Evolutionary conservation across 2,888 invertebrate genomes (phyloP).

Genomic region (Yponomeuta evonymella): DNA sequence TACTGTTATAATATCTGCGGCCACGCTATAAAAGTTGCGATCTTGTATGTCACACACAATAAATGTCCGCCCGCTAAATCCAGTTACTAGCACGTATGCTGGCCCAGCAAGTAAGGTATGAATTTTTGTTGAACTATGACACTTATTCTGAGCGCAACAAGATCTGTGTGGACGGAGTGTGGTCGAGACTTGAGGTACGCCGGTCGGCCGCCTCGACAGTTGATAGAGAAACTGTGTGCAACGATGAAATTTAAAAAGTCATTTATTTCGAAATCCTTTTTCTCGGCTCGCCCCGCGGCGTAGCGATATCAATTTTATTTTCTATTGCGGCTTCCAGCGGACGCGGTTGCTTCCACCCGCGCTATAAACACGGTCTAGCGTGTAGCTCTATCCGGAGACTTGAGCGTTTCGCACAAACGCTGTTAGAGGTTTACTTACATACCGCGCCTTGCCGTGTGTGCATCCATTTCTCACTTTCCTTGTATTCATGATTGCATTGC

Average conservation of each 20-base stretch:
- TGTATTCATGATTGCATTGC: too few species aligned
- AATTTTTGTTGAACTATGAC: neutral
- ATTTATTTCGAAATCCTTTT: conserved; percentile 76
- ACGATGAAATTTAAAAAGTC: conserved; percentile 77
- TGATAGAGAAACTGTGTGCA: conserved; percentile 76
- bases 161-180: neutral
- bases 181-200: conserved; percentile 61
- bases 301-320: conserved; percentile 74
- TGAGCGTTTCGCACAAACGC: neutral
- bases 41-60: conserved; percentile 53
- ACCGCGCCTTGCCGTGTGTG: neutral
- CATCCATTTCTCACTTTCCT: too few species aligned
- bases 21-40: conserved; percentile 59
- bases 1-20: conserved; percentile 40
- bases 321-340: conserved; percentile 59
- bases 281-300: conserved; percentile 68
- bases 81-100: conserved; percentile 18
- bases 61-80: conserved; percentile 19
- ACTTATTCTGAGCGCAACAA: neutral
- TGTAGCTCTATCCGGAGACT: conserved; percentile 1
- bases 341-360: conserved; percentile 11
- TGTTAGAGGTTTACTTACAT: neutral
- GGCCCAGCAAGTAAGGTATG: neutral
- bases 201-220: conserved; percentile 67
- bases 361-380: conserved; percentile 13